phyloP scores from a whole-genome alignment of 2,888 invertebrate genomes.

The Lasiommata megera region DNA sequence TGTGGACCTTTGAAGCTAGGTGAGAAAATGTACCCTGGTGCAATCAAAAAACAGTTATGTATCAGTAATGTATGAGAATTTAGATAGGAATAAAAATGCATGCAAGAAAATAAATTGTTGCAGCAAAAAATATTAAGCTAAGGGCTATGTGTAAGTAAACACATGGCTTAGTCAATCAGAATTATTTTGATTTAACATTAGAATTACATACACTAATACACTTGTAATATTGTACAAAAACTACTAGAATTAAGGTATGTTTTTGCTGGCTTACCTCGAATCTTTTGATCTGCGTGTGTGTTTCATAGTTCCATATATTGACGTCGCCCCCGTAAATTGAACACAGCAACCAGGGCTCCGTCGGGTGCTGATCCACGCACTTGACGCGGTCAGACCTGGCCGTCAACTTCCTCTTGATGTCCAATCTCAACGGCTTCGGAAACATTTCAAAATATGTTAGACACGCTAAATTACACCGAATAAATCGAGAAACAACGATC shows the following conservation, averaged over 20 bases:
- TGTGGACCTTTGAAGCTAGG: no score
- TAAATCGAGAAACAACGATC: slow-evolving; percentile 34
- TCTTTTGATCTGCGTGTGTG: slow-evolving; percentile 91
- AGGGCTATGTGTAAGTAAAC: no score
- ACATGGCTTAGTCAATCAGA: no score
- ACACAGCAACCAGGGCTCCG: slow-evolving; percentile 99
- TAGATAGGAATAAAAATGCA: no score
- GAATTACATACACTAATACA: neutral
- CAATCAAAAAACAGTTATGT: no score
- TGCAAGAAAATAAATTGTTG: no score
- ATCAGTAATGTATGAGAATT: no score
- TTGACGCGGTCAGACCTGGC: slow-evolving; percentile 99
- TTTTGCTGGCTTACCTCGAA: slow-evolving; percentile 85
- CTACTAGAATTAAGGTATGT: neutral
- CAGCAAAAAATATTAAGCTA: no score
- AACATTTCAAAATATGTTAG: slow-evolving; percentile 48
- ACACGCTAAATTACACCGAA: slow-evolving; percentile 18
- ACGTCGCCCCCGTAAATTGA: slow-evolving; percentile 99
- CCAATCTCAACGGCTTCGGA: slow-evolving; percentile 94
- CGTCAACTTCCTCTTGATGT: slow-evolving; percentile 98
- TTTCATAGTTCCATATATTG: slow-evolving; percentile 99
- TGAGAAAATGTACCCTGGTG: no score
- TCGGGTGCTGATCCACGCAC: slow-evolving; percentile 97
- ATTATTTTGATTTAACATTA: no score
- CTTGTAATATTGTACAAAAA: neutral